Evolutionary conservation across 2,888 invertebrate species (phyloP).

Genomic region (Deroplatys truncata): DNA sequence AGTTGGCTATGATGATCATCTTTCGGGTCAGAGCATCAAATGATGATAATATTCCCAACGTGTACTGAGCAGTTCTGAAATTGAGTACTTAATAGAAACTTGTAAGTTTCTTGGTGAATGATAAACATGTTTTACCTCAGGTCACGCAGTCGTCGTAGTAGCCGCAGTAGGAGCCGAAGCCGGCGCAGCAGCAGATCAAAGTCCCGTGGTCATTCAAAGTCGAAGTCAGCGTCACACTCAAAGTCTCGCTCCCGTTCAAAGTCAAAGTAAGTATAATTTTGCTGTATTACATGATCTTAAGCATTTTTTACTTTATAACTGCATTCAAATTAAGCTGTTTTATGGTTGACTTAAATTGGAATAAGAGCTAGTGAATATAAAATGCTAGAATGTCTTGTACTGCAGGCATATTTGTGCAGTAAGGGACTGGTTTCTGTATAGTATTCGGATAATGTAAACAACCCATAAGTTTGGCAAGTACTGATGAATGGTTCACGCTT

Average conservation of each 20-base stretch:
- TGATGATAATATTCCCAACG: slow-evolving; percentile 5
- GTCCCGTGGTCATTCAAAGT: slow-evolving; percentile 60
- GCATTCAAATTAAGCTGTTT: no score
- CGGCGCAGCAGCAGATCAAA: slow-evolving; percentile 57
- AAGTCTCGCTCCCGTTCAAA: slow-evolving; percentile 66
- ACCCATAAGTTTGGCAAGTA: no score
- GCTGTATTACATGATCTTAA: no score
- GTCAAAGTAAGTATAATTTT: slow-evolving; percentile 47
- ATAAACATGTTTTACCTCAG: slow-evolving; percentile 14
- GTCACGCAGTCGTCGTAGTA: slow-evolving; percentile 30
- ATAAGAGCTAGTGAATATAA: no score
- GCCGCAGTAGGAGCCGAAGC: slow-evolving; percentile 49
- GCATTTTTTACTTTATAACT: no score
- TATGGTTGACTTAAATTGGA: no score
- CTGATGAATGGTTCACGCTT: no score
- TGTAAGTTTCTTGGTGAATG: neutral
- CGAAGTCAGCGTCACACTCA: slow-evolving; percentile 68
- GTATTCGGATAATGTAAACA: no score
- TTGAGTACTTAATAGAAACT: neutral
- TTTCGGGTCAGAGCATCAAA: neutral
- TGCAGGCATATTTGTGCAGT: no score
- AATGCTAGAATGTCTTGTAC: no score
- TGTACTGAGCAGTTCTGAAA: neutral
- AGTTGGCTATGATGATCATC: neutral
- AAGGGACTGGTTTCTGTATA: no score